These are phyloP conservation scores for Apotomis capreana DNA, from an alignment of 2,888 invertebrate genomes.

Conservation along the genomic window DNA sequence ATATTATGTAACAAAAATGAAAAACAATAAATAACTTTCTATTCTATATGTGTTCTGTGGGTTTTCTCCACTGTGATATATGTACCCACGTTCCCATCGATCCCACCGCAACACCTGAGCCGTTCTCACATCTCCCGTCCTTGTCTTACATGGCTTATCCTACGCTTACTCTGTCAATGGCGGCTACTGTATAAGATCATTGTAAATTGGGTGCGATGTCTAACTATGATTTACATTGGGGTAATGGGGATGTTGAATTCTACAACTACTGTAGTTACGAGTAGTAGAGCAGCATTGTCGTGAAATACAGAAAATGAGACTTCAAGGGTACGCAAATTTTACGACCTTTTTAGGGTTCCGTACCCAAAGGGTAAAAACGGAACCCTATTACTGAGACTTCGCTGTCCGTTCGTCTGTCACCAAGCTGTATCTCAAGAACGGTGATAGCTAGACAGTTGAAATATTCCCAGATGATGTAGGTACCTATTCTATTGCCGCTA, in stretches of 20 bases:
- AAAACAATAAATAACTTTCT: no score
- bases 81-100: background rate
- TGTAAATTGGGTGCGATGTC: background rate
- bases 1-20: no score
- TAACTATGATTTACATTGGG: background rate
- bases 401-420: no score
- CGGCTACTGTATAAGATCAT: background rate
- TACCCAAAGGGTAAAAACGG: no score
- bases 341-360: no score
- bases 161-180: background rate
- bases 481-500: no score
- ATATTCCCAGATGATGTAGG: no score
- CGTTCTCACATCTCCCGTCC: background rate
- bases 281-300: background rate
- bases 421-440: no score
- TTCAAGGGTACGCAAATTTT: no score
- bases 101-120: conserved; percentile 12
- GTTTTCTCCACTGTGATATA: background rate
- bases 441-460: no score
- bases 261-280: background rate
- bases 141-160: background rate
- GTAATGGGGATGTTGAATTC: background rate
- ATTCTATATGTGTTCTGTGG: background rate
- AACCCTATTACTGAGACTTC: no score
- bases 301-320: no score